Evolutionary conservation across 2,888 invertebrate species (phyloP).

Genomic region (Habrosyne pyritoides): DNA sequence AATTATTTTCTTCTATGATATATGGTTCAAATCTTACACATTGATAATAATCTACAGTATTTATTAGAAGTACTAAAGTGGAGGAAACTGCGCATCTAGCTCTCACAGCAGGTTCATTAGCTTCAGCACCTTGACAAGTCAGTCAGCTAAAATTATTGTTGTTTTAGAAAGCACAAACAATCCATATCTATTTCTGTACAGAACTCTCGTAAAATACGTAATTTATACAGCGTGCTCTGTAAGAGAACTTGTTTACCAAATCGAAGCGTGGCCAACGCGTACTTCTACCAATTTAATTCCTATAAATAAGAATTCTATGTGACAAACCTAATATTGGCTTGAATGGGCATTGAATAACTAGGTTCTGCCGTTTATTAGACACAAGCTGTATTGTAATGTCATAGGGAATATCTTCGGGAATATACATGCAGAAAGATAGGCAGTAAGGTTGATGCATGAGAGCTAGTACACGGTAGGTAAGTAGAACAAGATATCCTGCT

Average conservation of each 20-base stretch:
- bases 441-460: no score
- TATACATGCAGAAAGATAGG: neutral
- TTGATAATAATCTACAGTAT: neutral
- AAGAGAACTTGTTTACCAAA: constrained; percentile 2
- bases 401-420: neutral
- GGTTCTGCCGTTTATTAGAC: neutral
- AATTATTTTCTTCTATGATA: no score
- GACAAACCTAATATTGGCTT: neutral
- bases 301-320: neutral
- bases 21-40: no score
- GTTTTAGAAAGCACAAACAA: constrained; percentile 1
- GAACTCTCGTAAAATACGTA: neutral
- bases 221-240: neutral
- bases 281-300: neutral
- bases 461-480: no score
- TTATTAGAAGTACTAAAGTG: neutral
- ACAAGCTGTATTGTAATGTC: neutral
- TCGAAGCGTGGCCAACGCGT: neutral
- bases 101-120: neutral
- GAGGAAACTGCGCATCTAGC: neutral
- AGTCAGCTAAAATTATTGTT: neutral
- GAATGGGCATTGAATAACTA: neutral
- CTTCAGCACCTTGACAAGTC: neutral
- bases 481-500: no score
- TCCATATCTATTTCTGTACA: neutral